These are phyloP conservation scores for Terrapene triunguis DNA, from an alignment of 2,113 vertebrate species.

Conservation along the genomic window DNA sequence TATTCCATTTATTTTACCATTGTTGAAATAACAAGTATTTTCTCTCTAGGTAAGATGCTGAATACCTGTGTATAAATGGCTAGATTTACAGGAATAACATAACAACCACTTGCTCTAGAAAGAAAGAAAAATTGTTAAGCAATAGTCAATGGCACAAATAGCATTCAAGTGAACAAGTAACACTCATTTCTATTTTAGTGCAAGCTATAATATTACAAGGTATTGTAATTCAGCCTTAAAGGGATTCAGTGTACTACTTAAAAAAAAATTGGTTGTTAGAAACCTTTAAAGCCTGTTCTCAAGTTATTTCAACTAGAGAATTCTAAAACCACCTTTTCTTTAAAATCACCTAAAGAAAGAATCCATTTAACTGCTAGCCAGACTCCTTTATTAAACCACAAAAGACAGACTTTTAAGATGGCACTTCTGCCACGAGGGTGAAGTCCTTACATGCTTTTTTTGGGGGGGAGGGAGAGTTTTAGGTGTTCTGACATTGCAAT, in stretches of 20 bases:
- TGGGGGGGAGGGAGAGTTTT: too few relatives aligned
- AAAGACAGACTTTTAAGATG: background rate
- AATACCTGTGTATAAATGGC: background rate
- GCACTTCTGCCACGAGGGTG: background rate
- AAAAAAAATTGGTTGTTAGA: background rate
- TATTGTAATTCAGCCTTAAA: background rate
- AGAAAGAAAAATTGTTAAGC: background rate
- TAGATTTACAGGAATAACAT: background rate
- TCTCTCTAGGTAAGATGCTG: background rate
- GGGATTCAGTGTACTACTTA: too few relatives aligned
- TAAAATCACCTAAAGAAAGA: background rate
- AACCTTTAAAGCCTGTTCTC: background rate
- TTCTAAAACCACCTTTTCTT: background rate
- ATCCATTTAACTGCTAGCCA: background rate
- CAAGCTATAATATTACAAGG: background rate
- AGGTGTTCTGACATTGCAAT: too few relatives aligned
- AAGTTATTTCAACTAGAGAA: background rate
- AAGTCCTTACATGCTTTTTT: background rate
- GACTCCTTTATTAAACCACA: too few relatives aligned
- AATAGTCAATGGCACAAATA: too few relatives aligned
- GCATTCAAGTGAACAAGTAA: background rate
- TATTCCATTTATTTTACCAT: background rate
- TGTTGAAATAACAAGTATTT: background rate
- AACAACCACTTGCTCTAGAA: background rate
- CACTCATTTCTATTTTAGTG: background rate